Base-by-base conservation (phyloP, 2,888 invertebrate species). In the Eremobia ochroleuca region DNA sequence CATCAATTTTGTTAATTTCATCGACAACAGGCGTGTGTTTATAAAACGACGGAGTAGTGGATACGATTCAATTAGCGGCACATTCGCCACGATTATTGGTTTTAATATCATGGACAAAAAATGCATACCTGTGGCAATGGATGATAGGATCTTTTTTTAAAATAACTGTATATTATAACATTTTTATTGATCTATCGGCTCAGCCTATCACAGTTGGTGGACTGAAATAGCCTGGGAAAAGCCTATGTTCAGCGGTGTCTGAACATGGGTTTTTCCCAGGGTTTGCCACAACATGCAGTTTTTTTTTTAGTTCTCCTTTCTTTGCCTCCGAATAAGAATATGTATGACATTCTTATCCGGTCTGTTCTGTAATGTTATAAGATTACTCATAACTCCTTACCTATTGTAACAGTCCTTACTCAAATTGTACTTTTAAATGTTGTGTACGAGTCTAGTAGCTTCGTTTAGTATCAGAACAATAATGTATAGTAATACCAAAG, bases 1-100 rank as follows among this genome's bases (percentile, higher is more conserved):
- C 82, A 88, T 82, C 75, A 84, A 87, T 89, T 89, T 87, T 68
- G 84, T 84, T 89, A 87, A 89, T 88, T 86, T 75, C 78, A 73
- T 79, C 52, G 73, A 68, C 34, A 78, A 58, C 58, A 59, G 46
- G 55, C 43, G 70, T 67, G 66, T 79, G 82, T 85, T 77, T 79
- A 85, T 82, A 83, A 82, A 85, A 82, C 65, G 65, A 34, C n/a
- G 66, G 34, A 72, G 61, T 31, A 82, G 74, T 79, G 76, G 65
- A 84, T 81, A 76, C 79, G 72, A 85, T 83, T 87, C 88, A 89
- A 87, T 89, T 89, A 88, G 84, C 59, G 34, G 37, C 64, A 72
- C 71, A 70, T 46, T 66, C 79, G 25, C 43, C 52, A 68, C 79
- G 71, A 77, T 85, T 81, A 88, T 87, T 87, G 78, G 81, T 81